Conservation (phyloP, 2,888 invertebrate genomes). For the Lasius platythorax region DNA sequence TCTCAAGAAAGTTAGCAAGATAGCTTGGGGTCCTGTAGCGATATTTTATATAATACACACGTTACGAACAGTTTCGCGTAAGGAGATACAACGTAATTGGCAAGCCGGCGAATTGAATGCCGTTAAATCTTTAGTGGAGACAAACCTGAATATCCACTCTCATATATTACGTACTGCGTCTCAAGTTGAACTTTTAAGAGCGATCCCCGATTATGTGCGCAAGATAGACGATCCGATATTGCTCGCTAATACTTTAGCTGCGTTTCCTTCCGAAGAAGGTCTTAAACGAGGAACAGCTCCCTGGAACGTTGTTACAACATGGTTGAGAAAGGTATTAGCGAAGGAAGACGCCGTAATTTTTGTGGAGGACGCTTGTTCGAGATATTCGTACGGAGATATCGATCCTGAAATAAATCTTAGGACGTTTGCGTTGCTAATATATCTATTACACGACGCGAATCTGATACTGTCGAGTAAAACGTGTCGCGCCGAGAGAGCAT, state of each 20-base stretch:
- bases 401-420: constrained; percentile 55
- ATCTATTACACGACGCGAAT: constrained; percentile 75
- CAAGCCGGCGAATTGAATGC: constrained; percentile 69
- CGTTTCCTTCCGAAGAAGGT: constrained; percentile 73
- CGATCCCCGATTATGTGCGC: constrained; percentile 60
- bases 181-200: constrained; percentile 80
- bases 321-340: constrained; percentile 62
- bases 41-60: constrained; percentile 79
- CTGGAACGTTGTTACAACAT: constrained; percentile 72
- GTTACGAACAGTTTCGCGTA: constrained; percentile 50
- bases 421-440: constrained; percentile 75
- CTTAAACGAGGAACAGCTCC: constrained; percentile 68
- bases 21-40: constrained; percentile 84
- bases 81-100: constrained; percentile 68
- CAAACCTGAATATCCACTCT: constrained; percentile 74
- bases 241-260: constrained; percentile 70
- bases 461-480: constrained; percentile 65
- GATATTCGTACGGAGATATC: constrained; percentile 50
- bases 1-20: constrained; percentile 63
- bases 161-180: constrained; percentile 74
- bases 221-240: constrained; percentile 64
- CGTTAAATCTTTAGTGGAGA: constrained; percentile 73
- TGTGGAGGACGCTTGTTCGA: constrained; percentile 62
- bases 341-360: constrained; percentile 65
- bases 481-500: constrained; percentile 57